Evolutionary conservation across 2,113 vertebrate genomes (phyloP), one percentile per base, ranked within the genome.

Genomic region (Todiramphus saurophagus): DNA sequence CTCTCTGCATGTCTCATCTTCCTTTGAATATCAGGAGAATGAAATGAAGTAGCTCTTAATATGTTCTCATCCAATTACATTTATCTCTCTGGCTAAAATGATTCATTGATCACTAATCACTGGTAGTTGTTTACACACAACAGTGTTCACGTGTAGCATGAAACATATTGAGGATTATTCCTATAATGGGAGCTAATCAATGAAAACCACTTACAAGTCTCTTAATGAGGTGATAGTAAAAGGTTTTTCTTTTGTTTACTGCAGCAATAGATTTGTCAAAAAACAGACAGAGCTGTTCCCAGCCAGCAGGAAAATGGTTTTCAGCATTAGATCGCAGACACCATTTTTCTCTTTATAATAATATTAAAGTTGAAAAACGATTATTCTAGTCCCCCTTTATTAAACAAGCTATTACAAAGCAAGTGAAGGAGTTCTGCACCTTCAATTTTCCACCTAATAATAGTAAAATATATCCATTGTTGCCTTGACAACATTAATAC

Each of bases 81-180:
- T 97, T 97, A 80, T 95, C 93, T 96, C 43, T 44, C 83, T 91
- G 93, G 94, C 94, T 97, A 92, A 96, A 97, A 97, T 97, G 95
- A 96, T 94, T 94, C 96, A 97, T 96, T 95, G 98, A 97, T 98
- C 53, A 15, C 96, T 97, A 97, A 97, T 98, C 97, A 96, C 94
- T 94, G 93, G 92, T 96, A 93, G 97, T 84, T 98, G 97, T 98
- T 98, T 98, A 96, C 87, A 96, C 91, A 97, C 94, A 97, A 81
- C 93, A 87, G 84, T 70, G 92, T 93, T 95, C 70, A 33, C 75
- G 55, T 84, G 85, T 92, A 94, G 93, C 87, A 70, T 84, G 93
- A 79, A 96, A 90, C 91, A 86, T 95, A 93, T 95, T 82, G 95
- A 96, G 78, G 94, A 96, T 97, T 97, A 96, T 95, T 93, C 80